Evolutionary conservation across 2,888 invertebrate species (phyloP).

Genomic region (Pogonocherus hispidulus): DNA sequence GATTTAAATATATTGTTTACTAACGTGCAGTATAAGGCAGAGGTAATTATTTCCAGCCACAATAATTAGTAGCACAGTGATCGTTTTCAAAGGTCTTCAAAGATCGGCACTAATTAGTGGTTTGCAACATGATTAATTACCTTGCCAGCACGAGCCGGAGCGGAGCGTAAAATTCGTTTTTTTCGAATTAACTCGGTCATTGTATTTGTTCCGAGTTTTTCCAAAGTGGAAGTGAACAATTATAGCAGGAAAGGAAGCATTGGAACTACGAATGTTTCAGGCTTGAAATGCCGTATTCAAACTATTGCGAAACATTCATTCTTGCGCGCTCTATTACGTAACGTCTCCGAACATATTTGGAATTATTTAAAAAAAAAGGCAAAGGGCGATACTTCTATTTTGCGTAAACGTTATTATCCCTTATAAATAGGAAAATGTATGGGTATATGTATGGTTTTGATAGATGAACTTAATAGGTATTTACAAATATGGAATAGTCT

Average conservation of each 20-base stretch:
- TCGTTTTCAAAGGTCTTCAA: neutral
- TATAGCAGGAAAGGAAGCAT: neutral
- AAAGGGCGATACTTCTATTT: too few relatives aligned
- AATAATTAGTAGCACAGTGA: neutral
- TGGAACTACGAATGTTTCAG: slow-evolving; percentile 13
- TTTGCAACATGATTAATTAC: neutral
- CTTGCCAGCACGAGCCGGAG: neutral
- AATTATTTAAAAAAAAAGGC: too few relatives aligned
- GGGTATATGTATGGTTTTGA: too few relatives aligned
- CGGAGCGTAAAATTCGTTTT: neutral
- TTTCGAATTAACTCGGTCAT: neutral
- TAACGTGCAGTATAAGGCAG: neutral
- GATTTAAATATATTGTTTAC: too few relatives aligned
- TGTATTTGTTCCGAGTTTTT: neutral
- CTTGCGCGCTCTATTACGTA: too few relatives aligned
- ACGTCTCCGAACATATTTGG: neutral
- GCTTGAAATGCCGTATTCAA: neutral
- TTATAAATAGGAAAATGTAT: too few relatives aligned
- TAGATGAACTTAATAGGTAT: too few relatives aligned
- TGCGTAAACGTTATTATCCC: too few relatives aligned
- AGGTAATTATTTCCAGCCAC: neutral
- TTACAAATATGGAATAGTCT: too few relatives aligned
- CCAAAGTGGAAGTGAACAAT: neutral
- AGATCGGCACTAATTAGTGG: neutral
- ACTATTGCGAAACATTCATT: neutral